Evolutionary conservation across 2,113 vertebrate species (phyloP), one percentile per base, ranked within the genome.

Genomic region (Daboia siamensis): DNA sequence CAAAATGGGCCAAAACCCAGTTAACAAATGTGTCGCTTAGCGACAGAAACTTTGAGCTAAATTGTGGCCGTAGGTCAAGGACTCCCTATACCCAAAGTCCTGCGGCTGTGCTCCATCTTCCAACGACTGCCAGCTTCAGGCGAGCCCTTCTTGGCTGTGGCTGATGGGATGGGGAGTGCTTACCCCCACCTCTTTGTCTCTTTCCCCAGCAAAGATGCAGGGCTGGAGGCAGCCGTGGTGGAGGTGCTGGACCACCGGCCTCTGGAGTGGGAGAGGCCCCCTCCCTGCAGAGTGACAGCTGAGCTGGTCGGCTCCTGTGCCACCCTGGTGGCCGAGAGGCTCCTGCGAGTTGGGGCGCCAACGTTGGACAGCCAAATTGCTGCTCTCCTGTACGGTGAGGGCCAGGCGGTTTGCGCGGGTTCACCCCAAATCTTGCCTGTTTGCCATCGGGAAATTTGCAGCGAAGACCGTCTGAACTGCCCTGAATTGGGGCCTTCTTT

Each of bases 261-360:
- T 0, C 92, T 98, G 44, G 99, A 99, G 55, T 96, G 98, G 80
- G 94, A 93, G 0, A 90, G 95, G 0, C 96, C 94, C 0, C 86
- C 97, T 1, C 90, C 95, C 55, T 99, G 98, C 94, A 94, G 1
- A 0, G 95, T 99, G 84, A 98, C 98, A 0, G 95, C 97, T 4
- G 99, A 98, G 94, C 96, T 56, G 0, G 98, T 99, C 95, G 99
- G 99, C 23, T 99, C 99, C 91, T 99, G 99, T 0, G 93, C 98
- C 64, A 99, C 99, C 0, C 95, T 99, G 96, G 98, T 99, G 92
- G 97, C 98, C 0, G 99, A 99, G 93, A 95, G 98, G 48, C 98
- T 99, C 89, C 69, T 98, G 26, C 98, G 98, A 90, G 97, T 97
- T 7, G 97, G 98, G 3, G 98, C 98, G 0, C 96, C 98, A 0